Evolutionary conservation across 2,888 invertebrate species (phyloP), one percentile per base, ranked within the genome.

Genomic region (Andricus quercusramuli): DNA sequence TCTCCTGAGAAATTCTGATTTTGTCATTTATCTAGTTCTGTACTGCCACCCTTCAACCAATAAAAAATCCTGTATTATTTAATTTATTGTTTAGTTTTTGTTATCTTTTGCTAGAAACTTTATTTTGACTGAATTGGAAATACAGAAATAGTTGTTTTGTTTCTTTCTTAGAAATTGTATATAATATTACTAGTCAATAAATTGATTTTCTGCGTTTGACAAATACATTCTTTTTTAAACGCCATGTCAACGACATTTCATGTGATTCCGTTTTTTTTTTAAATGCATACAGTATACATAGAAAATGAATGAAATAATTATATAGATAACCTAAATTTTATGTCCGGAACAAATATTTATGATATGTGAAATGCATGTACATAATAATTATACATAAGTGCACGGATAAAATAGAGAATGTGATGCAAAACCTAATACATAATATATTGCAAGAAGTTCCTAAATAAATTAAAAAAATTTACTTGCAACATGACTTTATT

Each of bases 391-490:
- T 67, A 79, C 62, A 44, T 81, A 79, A 68, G 66, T 66, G 79
- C 78, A 79, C 78, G 70, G 74, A 59, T 77, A 78, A 78, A 65
- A 83, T 83, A 80, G 67, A 44, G 78, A 80, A 78, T 79, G 56
- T 79, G 78, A 80, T 80, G 80, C 79, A 82, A 79, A 82, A 78
- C 76, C 77, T 82, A 82, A 70, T 80, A 51, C 25, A 62, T 25
- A 62, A 70, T 32, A 82, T 83, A 78, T 79, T 82, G 76, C 80
- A 79, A 77, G 82, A 81, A 83, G 82, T 83, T 83, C 80, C 83
- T 82, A 82, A 83, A 83, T 82, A 83, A 82, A 83, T 82, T 79
- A 29, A 65, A 82, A 82, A 80, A 65, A 65, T 44, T 78, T 47
- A 65, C 20, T 70, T 70, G 51, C 56, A 29, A 70, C 6, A 41